These are phyloP conservation scores for Gopherus evgoodei DNA, from an alignment of 2,113 vertebrate species.

Conservation along the genomic window DNA sequence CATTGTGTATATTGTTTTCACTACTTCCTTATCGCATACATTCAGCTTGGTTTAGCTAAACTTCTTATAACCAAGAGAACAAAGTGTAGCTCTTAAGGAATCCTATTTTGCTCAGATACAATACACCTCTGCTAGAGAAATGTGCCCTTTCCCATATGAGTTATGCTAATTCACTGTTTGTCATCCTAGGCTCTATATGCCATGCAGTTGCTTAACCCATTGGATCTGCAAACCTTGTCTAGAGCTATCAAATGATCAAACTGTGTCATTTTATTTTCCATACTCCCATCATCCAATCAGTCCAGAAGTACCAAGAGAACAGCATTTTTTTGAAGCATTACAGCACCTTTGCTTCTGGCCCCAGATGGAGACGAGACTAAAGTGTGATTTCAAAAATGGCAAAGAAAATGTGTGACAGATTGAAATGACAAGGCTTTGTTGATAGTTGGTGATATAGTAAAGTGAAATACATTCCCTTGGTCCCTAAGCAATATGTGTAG, in stretches of 20 bases:
- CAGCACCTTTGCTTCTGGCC: conserved; percentile 18
- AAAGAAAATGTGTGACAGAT: conserved; percentile 74
- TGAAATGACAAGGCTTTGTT: conserved; percentile 76
- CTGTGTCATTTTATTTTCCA: conserved; percentile 37
- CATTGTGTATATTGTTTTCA: conserved; percentile 58
- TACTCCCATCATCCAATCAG: conserved; percentile 33
- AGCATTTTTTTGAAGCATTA: conserved; percentile 30
- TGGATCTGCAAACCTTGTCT: conserved; percentile 24
- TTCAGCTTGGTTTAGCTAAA: not conserved
- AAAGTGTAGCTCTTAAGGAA: conserved; percentile 49
- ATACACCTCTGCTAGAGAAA: conserved; percentile 47
- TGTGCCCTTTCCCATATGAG: conserved; percentile 56
- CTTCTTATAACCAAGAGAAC: conserved; percentile 37
- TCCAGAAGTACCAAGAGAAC: conserved; percentile 14
- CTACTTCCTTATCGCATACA: conserved; percentile 55
- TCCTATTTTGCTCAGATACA: not conserved
- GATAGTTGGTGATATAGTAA: conserved; percentile 71
- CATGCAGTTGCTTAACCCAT: conserved; percentile 51
- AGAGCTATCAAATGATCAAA: conserved; percentile 16
- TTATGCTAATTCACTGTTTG: conserved; percentile 52
- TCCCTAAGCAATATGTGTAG: conserved; percentile 62
- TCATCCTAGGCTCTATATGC: conserved; percentile 23
- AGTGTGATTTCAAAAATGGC: conserved; percentile 74
- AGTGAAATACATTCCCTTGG: conserved; percentile 69
- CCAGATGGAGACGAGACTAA: conserved; percentile 72